These are phyloP conservation scores for Cataglyphis albicans DNA, from an alignment of 2,888 invertebrate species.

Conservation along the genomic window DNA sequence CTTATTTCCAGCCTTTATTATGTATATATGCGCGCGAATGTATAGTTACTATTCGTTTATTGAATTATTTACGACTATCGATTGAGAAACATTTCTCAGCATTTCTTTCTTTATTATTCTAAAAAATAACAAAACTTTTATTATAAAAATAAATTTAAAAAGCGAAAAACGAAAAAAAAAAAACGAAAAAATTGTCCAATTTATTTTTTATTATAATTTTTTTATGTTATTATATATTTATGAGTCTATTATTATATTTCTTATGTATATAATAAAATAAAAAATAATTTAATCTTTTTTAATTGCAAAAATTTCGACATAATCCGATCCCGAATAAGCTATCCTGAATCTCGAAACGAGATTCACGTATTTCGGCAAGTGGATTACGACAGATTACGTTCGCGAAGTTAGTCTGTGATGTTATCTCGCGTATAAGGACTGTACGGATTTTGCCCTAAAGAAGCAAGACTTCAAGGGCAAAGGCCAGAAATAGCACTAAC, in stretches of 20 bases:
- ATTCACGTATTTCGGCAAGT: slow-evolving; percentile 23
- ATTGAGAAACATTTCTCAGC: background rate
- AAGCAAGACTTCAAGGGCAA: slow-evolving; percentile 56
- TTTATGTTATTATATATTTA: background rate
- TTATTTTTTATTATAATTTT: slow-evolving; percentile 11
- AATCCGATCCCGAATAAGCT: background rate
- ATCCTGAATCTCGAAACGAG: slow-evolving; percentile 3
- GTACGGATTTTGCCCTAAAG: slow-evolving; percentile 49
- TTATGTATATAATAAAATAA: background rate
- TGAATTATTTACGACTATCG: slow-evolving; percentile 24
- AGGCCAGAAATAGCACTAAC: slow-evolving; percentile 54
- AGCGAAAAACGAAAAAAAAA: background rate
- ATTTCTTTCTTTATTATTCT: background rate
- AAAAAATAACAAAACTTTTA: background rate
- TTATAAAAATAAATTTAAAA: background rate
- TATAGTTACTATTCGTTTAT: slow-evolving; percentile 9
- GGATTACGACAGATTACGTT: slow-evolving; percentile 63
- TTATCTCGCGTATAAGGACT: slow-evolving; percentile 36
- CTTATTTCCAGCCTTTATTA: slow-evolving; percentile 21
- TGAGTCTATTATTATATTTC: background rate
- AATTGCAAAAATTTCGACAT: background rate
- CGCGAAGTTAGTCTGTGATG: slow-evolving; percentile 25
- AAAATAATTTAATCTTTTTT: background rate
- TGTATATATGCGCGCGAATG: background rate
- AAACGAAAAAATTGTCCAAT: background rate